phyloP scores from a whole-genome alignment of 1,140 invertebrate genomes.

The Eumeta japonica region DNA sequence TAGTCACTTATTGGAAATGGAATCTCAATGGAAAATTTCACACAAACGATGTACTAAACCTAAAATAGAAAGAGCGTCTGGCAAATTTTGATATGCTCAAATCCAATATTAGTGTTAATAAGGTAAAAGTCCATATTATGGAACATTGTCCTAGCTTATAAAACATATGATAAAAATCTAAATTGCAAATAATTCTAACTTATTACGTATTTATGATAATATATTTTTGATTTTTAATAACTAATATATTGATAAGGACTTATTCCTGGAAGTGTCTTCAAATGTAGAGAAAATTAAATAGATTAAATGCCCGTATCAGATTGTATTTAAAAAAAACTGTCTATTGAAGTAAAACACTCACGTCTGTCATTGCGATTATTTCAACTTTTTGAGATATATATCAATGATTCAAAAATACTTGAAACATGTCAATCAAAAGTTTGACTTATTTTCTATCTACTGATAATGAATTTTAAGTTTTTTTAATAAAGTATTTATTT shows the following conservation, averaged over 20 bases:
- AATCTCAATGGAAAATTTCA: too few species aligned
- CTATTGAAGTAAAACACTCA: too few species aligned
- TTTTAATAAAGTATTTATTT: background rate
- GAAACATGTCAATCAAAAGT: background rate
- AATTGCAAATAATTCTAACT: constrained; percentile 1
- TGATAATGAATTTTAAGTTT: background rate
- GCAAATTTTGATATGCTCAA: too few species aligned
- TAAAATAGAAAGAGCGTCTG: too few species aligned
- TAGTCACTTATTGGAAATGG: too few species aligned
- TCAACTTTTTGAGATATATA: constrained; percentile 1
- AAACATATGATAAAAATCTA: constrained; percentile 1
- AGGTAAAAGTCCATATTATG: constrained; percentile 1
- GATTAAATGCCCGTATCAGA: constrained; percentile 1
- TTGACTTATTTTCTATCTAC: constrained; percentile 1
- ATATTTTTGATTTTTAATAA: background rate
- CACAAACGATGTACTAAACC: too few species aligned
- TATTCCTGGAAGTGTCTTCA: constrained; percentile 1
- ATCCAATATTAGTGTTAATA: too few species aligned
- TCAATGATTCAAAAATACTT: constrained; percentile 1
- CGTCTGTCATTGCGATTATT: background rate
- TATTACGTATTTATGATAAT: background rate
- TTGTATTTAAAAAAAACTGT: too few species aligned
- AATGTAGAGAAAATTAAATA: constrained; percentile 1
- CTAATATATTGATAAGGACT: constrained; percentile 1
- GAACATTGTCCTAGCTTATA: constrained; percentile 1